A percentile compares a stretch with the other conserved stretches of the same genome.
Evolutionary conservation across 2,113 vertebrate genomes (phyloP).

Genomic region (Anser cygnoides): DNA sequence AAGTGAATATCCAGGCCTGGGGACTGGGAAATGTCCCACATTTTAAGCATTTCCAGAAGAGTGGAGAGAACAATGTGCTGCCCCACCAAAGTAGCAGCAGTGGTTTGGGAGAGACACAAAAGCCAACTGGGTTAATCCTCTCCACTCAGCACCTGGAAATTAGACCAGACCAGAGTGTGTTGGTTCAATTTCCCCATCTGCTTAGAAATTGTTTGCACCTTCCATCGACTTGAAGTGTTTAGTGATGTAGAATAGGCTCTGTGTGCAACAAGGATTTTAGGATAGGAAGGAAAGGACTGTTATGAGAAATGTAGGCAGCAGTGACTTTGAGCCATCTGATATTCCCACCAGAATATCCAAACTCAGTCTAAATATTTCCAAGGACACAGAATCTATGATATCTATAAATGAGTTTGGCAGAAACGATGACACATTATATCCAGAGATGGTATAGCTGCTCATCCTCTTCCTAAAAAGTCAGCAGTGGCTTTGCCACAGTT

Average conservation of each 20-base stretch:
- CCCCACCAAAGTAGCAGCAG: background rate
- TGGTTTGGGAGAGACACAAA: background rate
- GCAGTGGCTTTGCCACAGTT: background rate
- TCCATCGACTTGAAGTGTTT: background rate
- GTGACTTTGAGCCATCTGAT: background rate
- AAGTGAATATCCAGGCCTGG: background rate
- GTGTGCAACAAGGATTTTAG: background rate
- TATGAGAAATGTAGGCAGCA: background rate
- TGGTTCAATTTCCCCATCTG: background rate
- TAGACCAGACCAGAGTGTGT: background rate
- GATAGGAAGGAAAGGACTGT: background rate
- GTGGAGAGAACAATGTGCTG: background rate
- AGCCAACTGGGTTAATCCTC: background rate
- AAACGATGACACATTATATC: background rate
- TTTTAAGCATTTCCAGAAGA: background rate
- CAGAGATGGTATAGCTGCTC: background rate
- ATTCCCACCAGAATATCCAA: background rate
- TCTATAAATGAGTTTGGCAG: background rate
- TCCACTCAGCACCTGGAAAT: background rate
- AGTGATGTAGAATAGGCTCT: background rate
- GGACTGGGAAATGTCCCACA: background rate
- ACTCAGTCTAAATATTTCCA: background rate
- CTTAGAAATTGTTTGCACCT: background rate
- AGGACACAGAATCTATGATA: background rate
- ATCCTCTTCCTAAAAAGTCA: background rate